Percentiles rank a stretch among this genome's conserved stretches.
Conservation (phyloP, 37 sponge, comb jelly and placozoan species). For the Halisarca cf. caerulea region DNA sequence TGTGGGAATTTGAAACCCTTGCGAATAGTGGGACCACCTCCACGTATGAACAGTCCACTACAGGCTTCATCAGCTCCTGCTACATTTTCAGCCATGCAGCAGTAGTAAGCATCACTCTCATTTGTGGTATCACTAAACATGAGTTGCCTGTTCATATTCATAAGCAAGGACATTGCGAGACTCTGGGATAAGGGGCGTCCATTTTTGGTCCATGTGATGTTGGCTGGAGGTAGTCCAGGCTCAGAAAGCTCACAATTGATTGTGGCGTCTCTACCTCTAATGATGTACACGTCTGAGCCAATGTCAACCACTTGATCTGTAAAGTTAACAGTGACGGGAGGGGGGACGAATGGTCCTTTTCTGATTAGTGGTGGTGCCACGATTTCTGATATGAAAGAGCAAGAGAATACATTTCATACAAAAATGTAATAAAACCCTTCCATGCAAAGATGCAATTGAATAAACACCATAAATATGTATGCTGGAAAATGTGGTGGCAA, state of each 20-base stretch:
- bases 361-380: background rate
- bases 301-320: background rate
- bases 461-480: no score
- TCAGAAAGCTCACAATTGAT: background rate
- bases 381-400: background rate
- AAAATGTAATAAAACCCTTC: no score
- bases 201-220: background rate
- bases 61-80: conserved; percentile 14
- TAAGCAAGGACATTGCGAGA: background rate
- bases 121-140: no score
- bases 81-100: conserved; percentile 18
- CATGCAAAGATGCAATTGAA: no score
- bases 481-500: no score
- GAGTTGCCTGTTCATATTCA: background rate
- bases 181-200: background rate
- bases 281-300: background rate
- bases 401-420: background rate
- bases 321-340: background rate
- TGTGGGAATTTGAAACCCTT: background rate
- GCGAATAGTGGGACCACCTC: background rate
- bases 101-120: background rate
- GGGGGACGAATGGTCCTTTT: background rate
- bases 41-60: background rate
- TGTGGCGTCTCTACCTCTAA: background rate
- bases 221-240: background rate